These are phyloP conservation scores for Magallana nippona DNA, from an alignment of 2,888 invertebrate species.

Conservation along the genomic window DNA sequence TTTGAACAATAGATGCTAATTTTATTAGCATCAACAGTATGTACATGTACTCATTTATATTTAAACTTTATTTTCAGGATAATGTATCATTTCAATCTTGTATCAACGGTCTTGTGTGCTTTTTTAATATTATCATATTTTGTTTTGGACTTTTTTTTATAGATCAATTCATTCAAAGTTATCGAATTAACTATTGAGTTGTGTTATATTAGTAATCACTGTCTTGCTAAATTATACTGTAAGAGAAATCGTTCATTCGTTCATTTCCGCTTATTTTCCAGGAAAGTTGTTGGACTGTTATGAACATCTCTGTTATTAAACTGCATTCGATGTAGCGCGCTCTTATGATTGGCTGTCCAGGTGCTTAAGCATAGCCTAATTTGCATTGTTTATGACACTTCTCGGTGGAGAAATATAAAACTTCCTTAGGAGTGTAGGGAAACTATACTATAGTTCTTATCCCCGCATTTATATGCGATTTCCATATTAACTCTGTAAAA, in stretches of 20 bases:
- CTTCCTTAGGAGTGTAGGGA: neutral
- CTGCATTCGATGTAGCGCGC: neutral
- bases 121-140: no score
- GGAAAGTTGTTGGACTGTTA: slow-evolving; percentile 5
- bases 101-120: no score
- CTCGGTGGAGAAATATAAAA: neutral
- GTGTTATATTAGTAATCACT: no score
- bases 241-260: neutral
- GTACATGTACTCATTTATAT: no score
- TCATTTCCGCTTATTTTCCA: slow-evolving; percentile 11
- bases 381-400: slow-evolving; percentile 7
- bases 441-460: neutral
- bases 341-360: neutral
- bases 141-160: no score
- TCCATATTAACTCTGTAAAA: neutral
- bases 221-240: no score
- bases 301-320: slow-evolving; percentile 23
- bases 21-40: no score
- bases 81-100: no score
- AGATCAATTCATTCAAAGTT: no score
- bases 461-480: neutral
- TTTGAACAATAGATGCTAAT: no score
- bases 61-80: no score
- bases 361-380: neutral
- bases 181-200: no score